Evolutionary conservation across 2,888 invertebrate genomes (phyloP).

Genomic region (Itoplectis maculator): DNA sequence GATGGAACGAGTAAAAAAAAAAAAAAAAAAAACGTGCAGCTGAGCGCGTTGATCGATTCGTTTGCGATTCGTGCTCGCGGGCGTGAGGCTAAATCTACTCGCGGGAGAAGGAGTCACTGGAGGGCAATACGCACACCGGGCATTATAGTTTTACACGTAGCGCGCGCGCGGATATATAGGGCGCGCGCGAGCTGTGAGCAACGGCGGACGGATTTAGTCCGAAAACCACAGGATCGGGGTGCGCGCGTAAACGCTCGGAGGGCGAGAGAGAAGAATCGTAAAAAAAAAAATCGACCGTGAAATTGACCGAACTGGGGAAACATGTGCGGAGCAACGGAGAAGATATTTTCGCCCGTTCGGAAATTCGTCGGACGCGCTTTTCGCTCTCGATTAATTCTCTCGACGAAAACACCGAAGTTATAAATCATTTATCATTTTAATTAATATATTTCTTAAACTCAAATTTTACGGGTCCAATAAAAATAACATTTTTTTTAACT

Average conservation of each 20-base stretch:
- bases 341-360: constrained; percentile 20
- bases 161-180: constrained; percentile 14
- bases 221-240: constrained; percentile 43
- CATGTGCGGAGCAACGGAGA: neutral
- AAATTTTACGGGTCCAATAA: neutral
- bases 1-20: constrained; percentile 4
- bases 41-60: constrained; percentile 51
- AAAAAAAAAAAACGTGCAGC: constrained; percentile 34
- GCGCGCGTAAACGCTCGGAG: neutral
- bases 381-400: constrained; percentile 38
- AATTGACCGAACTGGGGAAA: constrained; percentile 53
- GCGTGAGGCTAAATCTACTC: constrained; percentile 51
- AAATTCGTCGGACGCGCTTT: neutral
- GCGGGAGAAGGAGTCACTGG: constrained; percentile 21
- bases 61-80: constrained; percentile 54
- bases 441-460: too few species aligned
- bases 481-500: neutral
- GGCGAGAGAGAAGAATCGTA: constrained; percentile 8
- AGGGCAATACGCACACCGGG: constrained; percentile 11
- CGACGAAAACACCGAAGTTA: too few species aligned
- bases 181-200: neutral
- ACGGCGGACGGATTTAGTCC: constrained; percentile 23
- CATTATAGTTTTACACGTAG: neutral
- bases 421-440: too few species aligned
- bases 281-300: constrained; percentile 63